phyloP scores from a whole-genome alignment of 2,797 vertebrate species.

The Paratrypauchen microcephalus region DNA sequence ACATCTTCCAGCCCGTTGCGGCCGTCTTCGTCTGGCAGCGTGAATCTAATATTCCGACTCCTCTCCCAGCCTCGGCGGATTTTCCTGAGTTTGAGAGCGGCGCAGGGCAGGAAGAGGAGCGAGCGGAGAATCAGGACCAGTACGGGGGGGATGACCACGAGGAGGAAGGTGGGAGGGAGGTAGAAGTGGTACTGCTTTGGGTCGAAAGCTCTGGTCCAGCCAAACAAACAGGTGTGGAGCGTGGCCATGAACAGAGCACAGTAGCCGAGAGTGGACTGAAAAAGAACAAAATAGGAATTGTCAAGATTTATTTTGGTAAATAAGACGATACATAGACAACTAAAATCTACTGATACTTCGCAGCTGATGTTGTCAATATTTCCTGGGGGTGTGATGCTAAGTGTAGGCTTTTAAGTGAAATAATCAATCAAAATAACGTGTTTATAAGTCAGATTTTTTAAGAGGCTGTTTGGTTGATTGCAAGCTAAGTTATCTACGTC shows the following conservation, averaged over 20 bases:
- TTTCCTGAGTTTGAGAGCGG: conserved; percentile 68
- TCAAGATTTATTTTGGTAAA: too few relatives aligned
- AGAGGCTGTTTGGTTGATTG: too few relatives aligned
- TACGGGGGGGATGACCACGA: conserved; percentile 80
- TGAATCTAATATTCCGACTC: conserved; percentile 60
- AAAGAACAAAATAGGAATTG: neutral
- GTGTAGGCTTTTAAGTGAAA: too few relatives aligned
- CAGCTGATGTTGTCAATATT: too few relatives aligned
- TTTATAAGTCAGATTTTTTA: too few relatives aligned
- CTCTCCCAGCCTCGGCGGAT: conserved; percentile 91
- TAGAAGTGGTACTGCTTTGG: conserved; percentile 79
- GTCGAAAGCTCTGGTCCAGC: conserved; percentile 84
- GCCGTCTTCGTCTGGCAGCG: conserved; percentile 35
- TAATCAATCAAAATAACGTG: too few relatives aligned
- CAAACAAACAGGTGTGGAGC: conserved; percentile 83
- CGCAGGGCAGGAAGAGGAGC: conserved; percentile 79
- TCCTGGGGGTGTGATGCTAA: too few relatives aligned
- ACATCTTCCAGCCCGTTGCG: conserved; percentile 50
- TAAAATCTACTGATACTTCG: neutral
- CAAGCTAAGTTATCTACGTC: too few relatives aligned
- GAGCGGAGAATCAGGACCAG: conserved; percentile 78
- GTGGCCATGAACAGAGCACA: conserved; percentile 81
- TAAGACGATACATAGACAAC: neutral
- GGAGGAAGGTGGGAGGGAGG: conserved; percentile 86
- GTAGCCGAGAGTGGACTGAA: conserved; percentile 84